Percentiles rank a stretch among this genome's conserved stretches.
Evolutionary conservation across 2,888 invertebrate species (phyloP).

Genomic region (Caenorhabditis uteleia): DNA sequence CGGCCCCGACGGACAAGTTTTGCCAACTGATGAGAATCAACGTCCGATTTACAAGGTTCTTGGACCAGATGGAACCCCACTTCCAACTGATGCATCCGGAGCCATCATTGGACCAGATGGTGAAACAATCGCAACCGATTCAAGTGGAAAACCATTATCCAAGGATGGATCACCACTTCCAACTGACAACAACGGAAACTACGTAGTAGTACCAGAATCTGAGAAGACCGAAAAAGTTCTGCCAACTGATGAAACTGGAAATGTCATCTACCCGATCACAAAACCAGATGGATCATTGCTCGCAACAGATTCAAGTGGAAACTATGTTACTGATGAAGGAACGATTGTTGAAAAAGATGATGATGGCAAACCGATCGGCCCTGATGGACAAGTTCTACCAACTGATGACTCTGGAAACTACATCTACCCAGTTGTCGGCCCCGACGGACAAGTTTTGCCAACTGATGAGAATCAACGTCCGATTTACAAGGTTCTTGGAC

Average conservation of each 20-base stretch:
- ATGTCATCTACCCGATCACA: constrained; percentile 22
- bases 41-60: constrained; percentile 27
- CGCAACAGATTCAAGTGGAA: constrained; percentile 43
- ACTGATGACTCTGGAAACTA: constrained; percentile 38
- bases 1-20: constrained; percentile 28
- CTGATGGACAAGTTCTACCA: constrained; percentile 41
- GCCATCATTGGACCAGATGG: constrained; percentile 24
- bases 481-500: constrained; percentile 19
- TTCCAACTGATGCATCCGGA: constrained; percentile 33
- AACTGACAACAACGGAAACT: constrained; percentile 10
- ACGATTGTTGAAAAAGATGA: constrained; percentile 31
- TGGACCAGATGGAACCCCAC: constrained; percentile 38
- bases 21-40: constrained; percentile 26
- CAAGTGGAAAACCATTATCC: constrained; percentile 24
- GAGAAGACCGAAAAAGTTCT: constrained; percentile 4
- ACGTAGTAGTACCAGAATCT: constrained; percentile 6
- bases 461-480: constrained; percentile 13
- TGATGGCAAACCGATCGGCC: constrained; percentile 38
- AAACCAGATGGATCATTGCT: constrained; percentile 29
- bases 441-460: constrained; percentile 17
- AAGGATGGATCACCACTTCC: constrained; percentile 28
- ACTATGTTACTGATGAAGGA: constrained; percentile 36
- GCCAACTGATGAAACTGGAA: constrained; percentile 26
- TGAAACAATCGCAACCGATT: constrained; percentile 18
- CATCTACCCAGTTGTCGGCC: constrained; percentile 38